A percentile compares a stretch with the other conserved stretches of the same genome.
These are phyloP conservation scores for Temnothorax curvispinosus DNA, from an alignment of 1,140 invertebrate genomes.

Conservation along the genomic window DNA sequence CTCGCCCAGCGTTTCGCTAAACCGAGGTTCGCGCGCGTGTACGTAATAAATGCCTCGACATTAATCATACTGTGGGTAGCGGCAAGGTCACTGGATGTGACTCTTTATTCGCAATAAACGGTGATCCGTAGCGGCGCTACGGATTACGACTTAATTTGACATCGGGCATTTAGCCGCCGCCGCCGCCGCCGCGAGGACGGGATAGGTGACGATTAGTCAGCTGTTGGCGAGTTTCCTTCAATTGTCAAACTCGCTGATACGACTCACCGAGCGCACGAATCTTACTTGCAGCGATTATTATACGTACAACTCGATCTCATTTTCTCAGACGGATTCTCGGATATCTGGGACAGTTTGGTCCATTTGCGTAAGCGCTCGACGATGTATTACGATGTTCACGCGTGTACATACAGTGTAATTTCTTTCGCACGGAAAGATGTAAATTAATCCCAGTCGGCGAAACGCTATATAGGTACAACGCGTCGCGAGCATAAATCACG, in stretches of 20 bases:
- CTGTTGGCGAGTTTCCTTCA: conserved; percentile 2
- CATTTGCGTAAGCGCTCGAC: background rate
- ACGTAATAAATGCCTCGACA: conserved; percentile 67
- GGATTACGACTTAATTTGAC: conserved; percentile 71
- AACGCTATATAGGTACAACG: background rate
- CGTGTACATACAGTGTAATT: conserved; percentile 18
- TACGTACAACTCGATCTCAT: background rate
- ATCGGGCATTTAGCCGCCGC: conserved; percentile 48
- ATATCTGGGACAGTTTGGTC: background rate
- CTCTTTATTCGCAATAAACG: conserved; percentile 76
- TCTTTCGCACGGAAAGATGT: conserved; percentile 61
- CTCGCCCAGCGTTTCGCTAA: conserved; percentile 69
- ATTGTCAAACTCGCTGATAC: conserved; percentile 4
- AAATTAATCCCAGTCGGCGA: conserved; percentile 58
- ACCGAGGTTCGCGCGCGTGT: conserved; percentile 39
- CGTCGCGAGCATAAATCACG: conserved; percentile 55
- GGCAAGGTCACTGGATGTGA: conserved; percentile 77
- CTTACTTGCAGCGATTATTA: background rate
- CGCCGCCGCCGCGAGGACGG: background rate
- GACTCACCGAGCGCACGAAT: background rate
- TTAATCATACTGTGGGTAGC: conserved; percentile 74
- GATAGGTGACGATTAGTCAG: conserved; percentile 26
- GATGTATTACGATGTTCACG: background rate
- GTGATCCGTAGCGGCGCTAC: conserved; percentile 55
- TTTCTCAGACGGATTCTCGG: background rate